These are phyloP conservation scores for Tylochromis polylepis DNA, from an alignment of 2,113 vertebrate genomes.

Conservation along the genomic window DNA sequence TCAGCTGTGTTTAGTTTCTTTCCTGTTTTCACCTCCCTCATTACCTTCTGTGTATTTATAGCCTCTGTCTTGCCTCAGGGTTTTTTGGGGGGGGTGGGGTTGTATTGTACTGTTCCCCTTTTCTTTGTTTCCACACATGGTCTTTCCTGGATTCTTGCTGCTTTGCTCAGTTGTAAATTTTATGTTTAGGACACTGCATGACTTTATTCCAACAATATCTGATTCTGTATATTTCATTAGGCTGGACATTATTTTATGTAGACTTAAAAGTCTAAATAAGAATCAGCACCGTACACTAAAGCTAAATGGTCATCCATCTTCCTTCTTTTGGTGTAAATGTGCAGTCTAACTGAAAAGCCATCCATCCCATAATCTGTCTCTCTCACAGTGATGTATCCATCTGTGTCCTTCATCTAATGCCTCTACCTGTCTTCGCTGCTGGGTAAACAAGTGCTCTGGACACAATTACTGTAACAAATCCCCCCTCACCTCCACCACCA, in stretches of 20 bases:
- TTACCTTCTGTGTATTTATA: background rate
- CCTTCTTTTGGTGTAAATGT: background rate
- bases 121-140: background rate
- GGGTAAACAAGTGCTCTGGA: conserved; percentile 26
- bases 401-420: conserved; percentile 27
- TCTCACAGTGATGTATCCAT: conserved; percentile 29
- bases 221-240: background rate
- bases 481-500: background rate
- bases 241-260: background rate
- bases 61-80: background rate
- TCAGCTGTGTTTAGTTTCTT: background rate
- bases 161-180: background rate
- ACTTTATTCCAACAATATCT: background rate
- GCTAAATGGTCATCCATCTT: conserved; percentile 23
- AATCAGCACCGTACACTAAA: background rate
- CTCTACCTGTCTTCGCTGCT: conserved; percentile 17
- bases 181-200: background rate
- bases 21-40: background rate
- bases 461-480: conserved; percentile 54
- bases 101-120: background rate
- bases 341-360: conserved; percentile 4
- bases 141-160: background rate
- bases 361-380: conserved; percentile 29
- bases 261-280: background rate
- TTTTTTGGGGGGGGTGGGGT: too few relatives aligned